Conservation (phyloP, 2,113 vertebrate genomes). For the Pavo muticus region DNA sequence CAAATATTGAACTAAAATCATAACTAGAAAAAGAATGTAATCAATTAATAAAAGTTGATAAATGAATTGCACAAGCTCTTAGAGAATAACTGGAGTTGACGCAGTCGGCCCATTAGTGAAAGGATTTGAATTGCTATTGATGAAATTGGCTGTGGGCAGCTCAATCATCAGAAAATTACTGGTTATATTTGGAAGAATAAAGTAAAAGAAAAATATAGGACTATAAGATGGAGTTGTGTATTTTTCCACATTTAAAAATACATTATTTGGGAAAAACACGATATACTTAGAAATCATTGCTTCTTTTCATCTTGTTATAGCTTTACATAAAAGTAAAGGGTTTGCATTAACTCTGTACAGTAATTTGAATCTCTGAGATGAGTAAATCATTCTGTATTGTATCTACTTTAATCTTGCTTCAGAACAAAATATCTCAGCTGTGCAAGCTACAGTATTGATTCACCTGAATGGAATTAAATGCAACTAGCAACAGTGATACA, state of each 20-base stretch:
- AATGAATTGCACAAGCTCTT: not conserved
- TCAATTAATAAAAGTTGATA: not conserved
- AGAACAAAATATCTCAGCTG: constrained; percentile 22
- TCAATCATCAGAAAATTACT: not conserved
- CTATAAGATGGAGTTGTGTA: not conserved
- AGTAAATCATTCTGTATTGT: constrained; percentile 37
- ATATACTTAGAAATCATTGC: not conserved
- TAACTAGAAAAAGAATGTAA: not conserved
- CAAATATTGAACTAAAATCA: not conserved
- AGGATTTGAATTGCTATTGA: not conserved
- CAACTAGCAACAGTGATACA: not conserved
- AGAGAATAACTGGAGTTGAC: not conserved
- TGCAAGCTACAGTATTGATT: constrained; percentile 42
- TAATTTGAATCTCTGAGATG: not conserved
- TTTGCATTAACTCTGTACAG: not conserved
- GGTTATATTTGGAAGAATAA: not conserved
- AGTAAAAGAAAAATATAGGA: not conserved
- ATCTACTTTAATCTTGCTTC: constrained; percentile 47
- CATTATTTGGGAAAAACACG: not conserved
- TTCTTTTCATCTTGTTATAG: not conserved
- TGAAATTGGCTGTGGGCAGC: not conserved
- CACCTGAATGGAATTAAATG: constrained; percentile 4
- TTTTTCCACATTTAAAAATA: not conserved
- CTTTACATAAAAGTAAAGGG: not conserved
- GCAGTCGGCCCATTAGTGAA: not conserved